Conservation (phyloP, 2,888 invertebrate genomes). For the Cenopis cana region DNA sequence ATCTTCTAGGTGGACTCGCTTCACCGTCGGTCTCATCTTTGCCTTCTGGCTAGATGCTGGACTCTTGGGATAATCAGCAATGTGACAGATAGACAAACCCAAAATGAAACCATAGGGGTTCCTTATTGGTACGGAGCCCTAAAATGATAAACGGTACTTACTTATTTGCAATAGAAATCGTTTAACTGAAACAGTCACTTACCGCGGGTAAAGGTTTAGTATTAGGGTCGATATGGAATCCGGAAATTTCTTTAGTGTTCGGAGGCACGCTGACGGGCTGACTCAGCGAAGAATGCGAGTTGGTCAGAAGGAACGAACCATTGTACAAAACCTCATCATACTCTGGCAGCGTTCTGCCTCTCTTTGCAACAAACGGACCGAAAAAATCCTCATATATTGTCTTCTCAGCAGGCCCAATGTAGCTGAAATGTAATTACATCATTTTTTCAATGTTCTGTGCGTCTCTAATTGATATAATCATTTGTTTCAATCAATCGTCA, state of each 20-base stretch:
- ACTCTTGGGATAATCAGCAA: too few relatives aligned
- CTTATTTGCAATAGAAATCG: too few relatives aligned
- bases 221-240: slow-evolving; percentile 50
- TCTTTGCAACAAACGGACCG: slow-evolving; percentile 4
- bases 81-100: too few relatives aligned
- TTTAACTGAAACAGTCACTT: slow-evolving; percentile 2
- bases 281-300: slow-evolving; percentile 34
- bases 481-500: too few relatives aligned
- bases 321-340: slow-evolving; percentile 39
- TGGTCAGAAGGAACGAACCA: slow-evolving; percentile 40
- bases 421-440: neutral
- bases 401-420: slow-evolving; percentile 8
- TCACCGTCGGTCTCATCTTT: too few relatives aligned
- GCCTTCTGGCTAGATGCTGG: too few relatives aligned
- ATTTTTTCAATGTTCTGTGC: too few relatives aligned
- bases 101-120: too few relatives aligned
- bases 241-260: slow-evolving; percentile 52
- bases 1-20: too few relatives aligned
- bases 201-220: slow-evolving; percentile 51
- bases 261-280: slow-evolving; percentile 38
- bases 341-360: slow-evolving; percentile 12
- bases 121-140: too few relatives aligned
- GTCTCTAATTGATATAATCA: too few relatives aligned
- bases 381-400: slow-evolving; percentile 5
- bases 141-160: too few relatives aligned